phyloP scores from a whole-genome alignment of 37 sponge, comb jelly and placozoan species.

The Cliona cf. orientalis region DNA sequence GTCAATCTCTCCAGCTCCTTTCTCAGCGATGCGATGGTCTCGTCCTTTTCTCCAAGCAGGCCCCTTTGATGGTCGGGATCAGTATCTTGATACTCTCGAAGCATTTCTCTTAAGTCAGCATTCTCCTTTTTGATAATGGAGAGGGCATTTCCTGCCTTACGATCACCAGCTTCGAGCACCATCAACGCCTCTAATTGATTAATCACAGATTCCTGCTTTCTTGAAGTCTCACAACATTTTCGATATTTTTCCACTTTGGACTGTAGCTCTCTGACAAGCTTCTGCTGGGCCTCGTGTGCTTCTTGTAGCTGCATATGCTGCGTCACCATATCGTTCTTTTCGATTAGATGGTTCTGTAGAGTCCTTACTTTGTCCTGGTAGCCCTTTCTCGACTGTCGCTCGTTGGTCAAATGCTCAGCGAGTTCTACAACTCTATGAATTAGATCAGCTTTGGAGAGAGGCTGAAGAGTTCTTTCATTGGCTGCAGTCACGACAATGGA shows the following conservation, averaged over 20 bases:
- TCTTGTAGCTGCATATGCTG: constrained; percentile 43
- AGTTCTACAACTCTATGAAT: constrained; percentile 30
- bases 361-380: constrained; percentile 31
- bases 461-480: background rate
- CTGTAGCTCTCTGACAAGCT: constrained; percentile 43
- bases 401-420: background rate
- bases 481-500: background rate
- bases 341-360: constrained; percentile 39
- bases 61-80: no score
- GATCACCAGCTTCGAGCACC: constrained; percentile 9
- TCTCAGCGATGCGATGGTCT: background rate
- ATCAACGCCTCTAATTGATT: constrained; percentile 48
- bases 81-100: constrained; percentile 16
- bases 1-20: background rate
- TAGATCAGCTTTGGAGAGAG: constrained; percentile 46
- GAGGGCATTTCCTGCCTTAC: background rate
- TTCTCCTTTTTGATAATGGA: constrained; percentile 14
- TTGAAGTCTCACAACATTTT: constrained; percentile 50
- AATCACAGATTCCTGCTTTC: constrained; percentile 49
- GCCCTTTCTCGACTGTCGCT: background rate
- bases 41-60: background rate
- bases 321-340: constrained; percentile 33
- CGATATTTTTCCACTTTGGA: constrained; percentile 53
- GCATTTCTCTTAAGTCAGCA: background rate
- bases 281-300: constrained; percentile 63